Conservation (phyloP, 2,888 invertebrate genomes). For the Pandemis heparana region DNA sequence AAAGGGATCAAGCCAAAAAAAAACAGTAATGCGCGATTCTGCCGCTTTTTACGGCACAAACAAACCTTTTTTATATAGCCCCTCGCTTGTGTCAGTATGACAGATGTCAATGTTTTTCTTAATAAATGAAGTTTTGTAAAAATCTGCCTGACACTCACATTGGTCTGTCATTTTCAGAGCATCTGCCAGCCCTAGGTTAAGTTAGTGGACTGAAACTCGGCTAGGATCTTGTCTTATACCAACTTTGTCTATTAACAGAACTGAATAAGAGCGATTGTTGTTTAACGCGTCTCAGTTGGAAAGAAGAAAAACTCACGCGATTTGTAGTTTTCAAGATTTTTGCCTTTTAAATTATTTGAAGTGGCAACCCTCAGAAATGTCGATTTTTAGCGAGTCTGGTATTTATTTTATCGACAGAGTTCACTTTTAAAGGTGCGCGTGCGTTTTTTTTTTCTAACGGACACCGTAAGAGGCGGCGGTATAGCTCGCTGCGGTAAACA, state of each 20-base stretch:
- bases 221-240: constrained; percentile 21
- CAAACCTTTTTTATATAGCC: too few relatives aligned
- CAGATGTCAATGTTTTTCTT: not conserved
- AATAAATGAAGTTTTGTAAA: not conserved
- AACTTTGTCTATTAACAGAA: constrained; percentile 22
- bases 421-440: constrained; percentile 21
- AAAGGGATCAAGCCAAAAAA: too few relatives aligned
- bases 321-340: constrained; percentile 11
- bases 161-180: constrained; percentile 23
- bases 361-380: constrained; percentile 15
- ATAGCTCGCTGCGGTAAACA: constrained; percentile 35
- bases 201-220: constrained; percentile 35
- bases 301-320: constrained; percentile 26
- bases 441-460: constrained; percentile 22
- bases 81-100: not conserved
- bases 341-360: constrained; percentile 14
- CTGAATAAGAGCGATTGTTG: constrained; percentile 21
- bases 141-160: constrained; percentile 36
- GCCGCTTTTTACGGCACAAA: too few relatives aligned
- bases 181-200: constrained; percentile 32
- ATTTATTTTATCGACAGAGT: constrained; percentile 27
- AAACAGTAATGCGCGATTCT: too few relatives aligned
- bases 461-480: constrained; percentile 22
- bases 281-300: constrained; percentile 20
- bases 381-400: constrained; percentile 19